Conservation (phyloP, 2,797 vertebrate genomes). For the Spinibarbus caldwelli region DNA sequence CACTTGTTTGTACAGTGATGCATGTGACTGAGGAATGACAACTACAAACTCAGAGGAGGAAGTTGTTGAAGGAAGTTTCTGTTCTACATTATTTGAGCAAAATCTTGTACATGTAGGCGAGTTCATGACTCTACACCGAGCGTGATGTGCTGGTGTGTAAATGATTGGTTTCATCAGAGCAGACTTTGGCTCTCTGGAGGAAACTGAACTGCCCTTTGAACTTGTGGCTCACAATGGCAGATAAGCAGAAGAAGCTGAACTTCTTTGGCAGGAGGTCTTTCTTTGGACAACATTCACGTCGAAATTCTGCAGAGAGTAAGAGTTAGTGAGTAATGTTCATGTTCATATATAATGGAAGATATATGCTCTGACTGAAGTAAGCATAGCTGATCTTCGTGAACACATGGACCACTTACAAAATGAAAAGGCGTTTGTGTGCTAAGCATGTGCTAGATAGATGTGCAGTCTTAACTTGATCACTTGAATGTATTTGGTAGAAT, state of each 20-base stretch:
- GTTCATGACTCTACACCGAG: conserved; percentile 52
- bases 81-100: background rate
- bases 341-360: background rate
- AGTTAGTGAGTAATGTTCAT: conserved; percentile 76
- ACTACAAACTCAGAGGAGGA: conserved; percentile 70
- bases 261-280: conserved; percentile 73
- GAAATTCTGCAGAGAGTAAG: conserved; percentile 62
- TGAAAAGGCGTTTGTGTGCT: background rate
- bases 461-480: background rate
- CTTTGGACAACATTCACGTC: conserved; percentile 59
- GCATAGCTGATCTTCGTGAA: background rate
- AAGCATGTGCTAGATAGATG: background rate
- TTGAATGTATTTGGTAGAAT: background rate
- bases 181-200: conserved; percentile 70
- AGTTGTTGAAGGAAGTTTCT: conserved; percentile 45
- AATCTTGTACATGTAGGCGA: conserved; percentile 28
- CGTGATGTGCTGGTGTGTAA: conserved; percentile 64
- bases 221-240: conserved; percentile 69
- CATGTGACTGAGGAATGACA: conserved; percentile 60
- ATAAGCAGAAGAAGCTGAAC: conserved; percentile 76
- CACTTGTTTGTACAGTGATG: conserved; percentile 44
- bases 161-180: conserved; percentile 71
- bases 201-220: conserved; percentile 74
- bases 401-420: no score
- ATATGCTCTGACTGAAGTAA: background rate